Conservation (phyloP, 2,113 vertebrate genomes). For the Cynocephalus volans region DNA sequence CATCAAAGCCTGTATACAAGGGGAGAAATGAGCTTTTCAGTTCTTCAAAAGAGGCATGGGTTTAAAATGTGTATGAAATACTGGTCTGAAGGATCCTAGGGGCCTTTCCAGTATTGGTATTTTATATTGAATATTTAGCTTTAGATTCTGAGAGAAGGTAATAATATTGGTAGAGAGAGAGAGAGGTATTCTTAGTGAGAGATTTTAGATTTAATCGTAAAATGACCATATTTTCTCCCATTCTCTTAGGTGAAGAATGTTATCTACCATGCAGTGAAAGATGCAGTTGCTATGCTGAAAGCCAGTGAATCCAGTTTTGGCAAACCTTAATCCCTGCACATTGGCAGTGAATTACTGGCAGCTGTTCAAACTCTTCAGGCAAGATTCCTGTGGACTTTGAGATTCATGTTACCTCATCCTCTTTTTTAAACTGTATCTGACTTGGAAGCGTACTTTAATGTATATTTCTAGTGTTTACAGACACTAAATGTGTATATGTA, state of each 20-base stretch:
- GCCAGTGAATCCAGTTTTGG: slow-evolving; percentile 88
- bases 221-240: not conserved
- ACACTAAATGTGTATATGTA: slow-evolving; percentile 89
- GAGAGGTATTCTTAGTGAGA: not conserved
- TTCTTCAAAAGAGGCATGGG: not conserved
- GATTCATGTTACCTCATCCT: slow-evolving; percentile 91
- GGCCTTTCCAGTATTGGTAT: not conserved
- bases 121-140: not conserved
- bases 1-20: not conserved
- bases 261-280: slow-evolving; percentile 93
- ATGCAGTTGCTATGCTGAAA: slow-evolving; percentile 91
- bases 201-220: not conserved
- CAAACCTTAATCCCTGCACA: slow-evolving; percentile 83
- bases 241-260: slow-evolving; percentile 91
- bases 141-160: not conserved
- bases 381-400: slow-evolving; percentile 90
- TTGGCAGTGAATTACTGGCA: slow-evolving; percentile 86
- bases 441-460: slow-evolving; percentile 87
- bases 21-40: not conserved
- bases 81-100: not conserved
- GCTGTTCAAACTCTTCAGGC: slow-evolving; percentile 89
- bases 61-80: not conserved
- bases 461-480: slow-evolving; percentile 92
- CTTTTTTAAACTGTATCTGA: slow-evolving; percentile 88
- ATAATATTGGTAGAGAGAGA: not conserved